phyloP scores from a whole-genome alignment of 2,113 vertebrate species.

The Athene noctua region DNA sequence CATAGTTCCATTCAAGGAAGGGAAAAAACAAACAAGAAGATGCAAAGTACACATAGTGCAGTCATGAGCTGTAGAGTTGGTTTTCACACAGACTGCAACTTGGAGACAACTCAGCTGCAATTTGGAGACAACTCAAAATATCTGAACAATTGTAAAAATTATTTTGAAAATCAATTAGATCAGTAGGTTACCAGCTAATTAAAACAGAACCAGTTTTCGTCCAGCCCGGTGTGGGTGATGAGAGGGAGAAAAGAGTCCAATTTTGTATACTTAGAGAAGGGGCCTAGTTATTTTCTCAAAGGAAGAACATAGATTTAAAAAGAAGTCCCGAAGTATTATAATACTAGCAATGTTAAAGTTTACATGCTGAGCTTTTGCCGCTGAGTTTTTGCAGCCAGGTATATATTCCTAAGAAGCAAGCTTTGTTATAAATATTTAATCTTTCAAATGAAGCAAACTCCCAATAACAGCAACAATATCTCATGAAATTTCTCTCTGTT shows the following conservation, averaged over 20 bases:
- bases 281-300: neutral
- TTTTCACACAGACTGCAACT: neutral
- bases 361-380: neutral
- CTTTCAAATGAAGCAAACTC: neutral
- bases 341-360: neutral
- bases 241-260: neutral
- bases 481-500: neutral
- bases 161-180: slow-evolving; percentile 54
- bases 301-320: neutral
- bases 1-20: neutral
- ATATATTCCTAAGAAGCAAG: neutral
- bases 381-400: neutral
- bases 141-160: slow-evolving; percentile 23
- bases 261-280: neutral
- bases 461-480: neutral
- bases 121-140: slow-evolving; percentile 23
- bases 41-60: neutral
- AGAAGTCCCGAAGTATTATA: neutral
- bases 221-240: rapidly evolving
- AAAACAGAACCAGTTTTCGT: neutral
- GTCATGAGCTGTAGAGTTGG: neutral
- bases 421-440: neutral
- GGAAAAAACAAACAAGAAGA: neutral
- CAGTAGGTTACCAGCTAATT: slow-evolving; percentile 25
- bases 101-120: neutral